A percentile compares a stretch with the other conserved stretches of the same genome.
Conservation (phyloP, 2,113 vertebrate species). For the Melanotaenia duboulayi region DNA sequence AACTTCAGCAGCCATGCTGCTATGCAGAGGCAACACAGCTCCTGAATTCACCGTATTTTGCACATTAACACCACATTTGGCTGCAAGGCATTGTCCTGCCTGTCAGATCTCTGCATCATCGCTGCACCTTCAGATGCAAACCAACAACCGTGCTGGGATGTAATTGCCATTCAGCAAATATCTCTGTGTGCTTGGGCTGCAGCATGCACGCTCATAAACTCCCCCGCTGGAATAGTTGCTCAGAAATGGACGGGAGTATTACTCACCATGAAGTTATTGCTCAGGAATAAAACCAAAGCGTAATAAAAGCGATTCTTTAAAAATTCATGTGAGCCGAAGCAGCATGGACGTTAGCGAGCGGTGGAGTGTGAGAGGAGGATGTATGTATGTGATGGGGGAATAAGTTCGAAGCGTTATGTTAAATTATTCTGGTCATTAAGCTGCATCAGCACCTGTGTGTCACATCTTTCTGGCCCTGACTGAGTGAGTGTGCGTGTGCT, state of each 20-base stretch:
- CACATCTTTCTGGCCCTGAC: slow-evolving; percentile 23
- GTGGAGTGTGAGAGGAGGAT: slow-evolving; percentile 20
- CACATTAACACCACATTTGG: slow-evolving; percentile 3
- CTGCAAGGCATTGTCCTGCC: slow-evolving; percentile 18
- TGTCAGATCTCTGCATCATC: slow-evolving; percentile 28
- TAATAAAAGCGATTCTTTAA: slow-evolving; percentile 69
- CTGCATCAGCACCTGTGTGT: slow-evolving; percentile 55
- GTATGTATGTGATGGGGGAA: slow-evolving; percentile 2
- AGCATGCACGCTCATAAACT: slow-evolving; percentile 46
- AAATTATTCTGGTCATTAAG: slow-evolving; percentile 67
- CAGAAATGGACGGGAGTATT: slow-evolving; percentile 42
- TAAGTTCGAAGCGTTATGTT: slow-evolving; percentile 33
- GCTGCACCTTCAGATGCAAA: slow-evolving; percentile 37
- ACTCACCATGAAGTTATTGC: slow-evolving; percentile 51
- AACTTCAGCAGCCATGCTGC: background rate
- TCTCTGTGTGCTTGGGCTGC: background rate
- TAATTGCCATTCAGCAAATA: slow-evolving; percentile 63
- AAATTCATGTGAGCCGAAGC: slow-evolving; percentile 60
- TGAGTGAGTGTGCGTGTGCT: background rate
- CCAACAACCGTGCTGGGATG: slow-evolving; percentile 24
- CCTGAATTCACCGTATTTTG: background rate
- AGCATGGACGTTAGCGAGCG: slow-evolving; percentile 21
- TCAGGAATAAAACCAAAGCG: slow-evolving; percentile 67
- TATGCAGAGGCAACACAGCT: slow-evolving; percentile 4
- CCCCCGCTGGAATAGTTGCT: slow-evolving; percentile 42